Evolutionary conservation across 2,797 vertebrate genomes (phyloP).

Genomic region (Poecilia velifera): DNA sequence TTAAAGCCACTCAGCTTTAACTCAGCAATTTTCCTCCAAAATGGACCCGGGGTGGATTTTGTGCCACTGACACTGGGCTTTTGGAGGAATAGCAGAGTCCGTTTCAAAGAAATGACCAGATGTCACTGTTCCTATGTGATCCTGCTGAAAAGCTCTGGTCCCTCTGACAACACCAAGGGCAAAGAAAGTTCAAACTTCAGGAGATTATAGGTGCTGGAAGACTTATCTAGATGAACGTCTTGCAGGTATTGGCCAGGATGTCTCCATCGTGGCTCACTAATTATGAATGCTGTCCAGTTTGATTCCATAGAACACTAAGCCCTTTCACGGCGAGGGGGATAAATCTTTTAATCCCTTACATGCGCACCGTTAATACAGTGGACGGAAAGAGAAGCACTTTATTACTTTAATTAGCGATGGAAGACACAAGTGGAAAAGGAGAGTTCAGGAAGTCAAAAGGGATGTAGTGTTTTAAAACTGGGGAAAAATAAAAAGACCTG

Average conservation of each 20-base stretch:
- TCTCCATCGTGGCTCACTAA: conserved; percentile 67
- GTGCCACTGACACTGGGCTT: not conserved
- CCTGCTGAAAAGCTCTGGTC: conserved; percentile 48
- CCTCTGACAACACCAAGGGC: conserved; percentile 59
- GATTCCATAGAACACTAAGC: conserved; percentile 77
- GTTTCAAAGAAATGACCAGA: conserved; percentile 18
- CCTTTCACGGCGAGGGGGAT: conserved; percentile 65
- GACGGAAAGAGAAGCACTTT: conserved; percentile 36
- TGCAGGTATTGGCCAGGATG: conserved; percentile 64
- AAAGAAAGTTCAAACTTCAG: conserved; percentile 73
- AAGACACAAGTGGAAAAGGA: conserved; percentile 29
- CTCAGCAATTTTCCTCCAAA: not conserved
- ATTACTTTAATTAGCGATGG: conserved; percentile 58
- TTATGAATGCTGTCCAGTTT: conserved; percentile 72
- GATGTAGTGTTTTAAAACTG: not conserved
- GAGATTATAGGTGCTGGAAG: conserved; percentile 58
- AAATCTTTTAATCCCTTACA: conserved; percentile 79
- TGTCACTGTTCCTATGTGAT: conserved; percentile 25
- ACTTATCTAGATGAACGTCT: conserved; percentile 52
- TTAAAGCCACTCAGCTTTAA: too few relatives aligned
- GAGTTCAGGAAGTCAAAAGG: conserved; percentile 5
- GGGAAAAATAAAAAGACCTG: not conserved
- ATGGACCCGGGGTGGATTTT: not conserved
- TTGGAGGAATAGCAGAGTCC: not conserved
- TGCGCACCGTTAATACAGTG: conserved; percentile 77